These are phyloP conservation scores for Chrysodeixis includens DNA, from an alignment of 2,888 invertebrate species.

Conservation along the genomic window DNA sequence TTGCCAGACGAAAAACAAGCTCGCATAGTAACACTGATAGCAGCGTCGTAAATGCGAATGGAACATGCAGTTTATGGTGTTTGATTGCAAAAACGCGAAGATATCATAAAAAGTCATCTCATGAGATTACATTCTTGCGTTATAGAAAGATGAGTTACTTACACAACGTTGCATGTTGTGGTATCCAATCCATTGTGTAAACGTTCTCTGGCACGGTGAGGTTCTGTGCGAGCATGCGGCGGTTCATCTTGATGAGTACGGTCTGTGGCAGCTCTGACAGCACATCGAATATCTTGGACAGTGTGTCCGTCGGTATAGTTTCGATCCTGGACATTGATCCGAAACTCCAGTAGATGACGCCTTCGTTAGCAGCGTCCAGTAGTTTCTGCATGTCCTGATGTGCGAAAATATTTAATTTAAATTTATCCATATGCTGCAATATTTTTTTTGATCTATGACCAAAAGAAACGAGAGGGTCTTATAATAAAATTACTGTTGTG, in stretches of 20 bases:
- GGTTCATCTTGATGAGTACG: conserved; percentile 88
- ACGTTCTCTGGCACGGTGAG: conserved; percentile 85
- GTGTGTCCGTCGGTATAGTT: conserved; percentile 83
- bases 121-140: neutral
- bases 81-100: neutral
- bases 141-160: conserved; percentile 61
- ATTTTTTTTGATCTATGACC: no score
- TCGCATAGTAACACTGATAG: neutral
- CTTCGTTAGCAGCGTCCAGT: conserved; percentile 82
- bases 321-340: conserved; percentile 90
- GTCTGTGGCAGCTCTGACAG: conserved; percentile 86
- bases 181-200: conserved; percentile 87
- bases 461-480: no score
- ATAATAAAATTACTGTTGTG: no score
- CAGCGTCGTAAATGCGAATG: neutral
- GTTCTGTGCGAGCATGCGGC: conserved; percentile 80
- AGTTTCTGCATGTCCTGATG: conserved; percentile 81
- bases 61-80: neutral
- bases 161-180: conserved; percentile 88
- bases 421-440: no score
- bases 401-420: conserved; percentile 25
- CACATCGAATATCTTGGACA: conserved; percentile 84
- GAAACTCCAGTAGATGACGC: conserved; percentile 89
- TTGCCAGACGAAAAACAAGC: neutral
- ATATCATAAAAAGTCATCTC: neutral